These are phyloP conservation scores for Charina bottae DNA, from an alignment of 2,113 vertebrate genomes.

Conservation along the genomic window DNA sequence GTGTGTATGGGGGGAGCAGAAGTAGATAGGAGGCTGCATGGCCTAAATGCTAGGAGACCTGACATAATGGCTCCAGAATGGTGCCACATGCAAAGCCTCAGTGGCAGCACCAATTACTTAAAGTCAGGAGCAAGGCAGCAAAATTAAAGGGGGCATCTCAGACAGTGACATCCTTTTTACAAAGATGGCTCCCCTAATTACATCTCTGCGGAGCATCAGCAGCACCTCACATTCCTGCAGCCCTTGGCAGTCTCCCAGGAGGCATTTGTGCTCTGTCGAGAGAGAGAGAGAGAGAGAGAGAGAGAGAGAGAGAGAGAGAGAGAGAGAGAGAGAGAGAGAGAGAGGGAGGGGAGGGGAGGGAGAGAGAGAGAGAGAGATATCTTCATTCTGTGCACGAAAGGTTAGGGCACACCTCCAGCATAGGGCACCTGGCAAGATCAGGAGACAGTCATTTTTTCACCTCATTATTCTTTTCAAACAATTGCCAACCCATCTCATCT, in stretches of 20 bases:
- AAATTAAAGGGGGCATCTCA: conserved; percentile 17
- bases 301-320: background rate
- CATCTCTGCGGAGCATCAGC: background rate
- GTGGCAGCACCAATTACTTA: conserved; percentile 18
- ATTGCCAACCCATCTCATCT: background rate
- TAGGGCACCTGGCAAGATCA: background rate
- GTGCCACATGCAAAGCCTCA: conserved; percentile 12
- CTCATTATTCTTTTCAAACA: background rate
- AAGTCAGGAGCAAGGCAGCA: background rate
- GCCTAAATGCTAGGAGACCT: too few species aligned
- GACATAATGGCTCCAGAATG: background rate
- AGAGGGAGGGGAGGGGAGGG: too few species aligned
- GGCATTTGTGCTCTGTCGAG: background rate
- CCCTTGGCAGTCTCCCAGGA: background rate
- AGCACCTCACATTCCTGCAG: background rate
- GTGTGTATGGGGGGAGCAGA: background rate
- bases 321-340: background rate
- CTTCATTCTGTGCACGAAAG: background rate
- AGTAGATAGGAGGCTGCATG: background rate
- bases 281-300: background rate
- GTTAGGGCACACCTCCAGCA: background rate
- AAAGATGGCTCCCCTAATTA: conserved; percentile 17
- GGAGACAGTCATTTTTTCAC: background rate
- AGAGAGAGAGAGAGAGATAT: background rate
- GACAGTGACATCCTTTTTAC: background rate